A percentile compares a stretch with the other conserved stretches of the same genome.
Evolutionary conservation across 2,113 vertebrate genomes (phyloP).

Genomic region (Pelecanus crispus): DNA sequence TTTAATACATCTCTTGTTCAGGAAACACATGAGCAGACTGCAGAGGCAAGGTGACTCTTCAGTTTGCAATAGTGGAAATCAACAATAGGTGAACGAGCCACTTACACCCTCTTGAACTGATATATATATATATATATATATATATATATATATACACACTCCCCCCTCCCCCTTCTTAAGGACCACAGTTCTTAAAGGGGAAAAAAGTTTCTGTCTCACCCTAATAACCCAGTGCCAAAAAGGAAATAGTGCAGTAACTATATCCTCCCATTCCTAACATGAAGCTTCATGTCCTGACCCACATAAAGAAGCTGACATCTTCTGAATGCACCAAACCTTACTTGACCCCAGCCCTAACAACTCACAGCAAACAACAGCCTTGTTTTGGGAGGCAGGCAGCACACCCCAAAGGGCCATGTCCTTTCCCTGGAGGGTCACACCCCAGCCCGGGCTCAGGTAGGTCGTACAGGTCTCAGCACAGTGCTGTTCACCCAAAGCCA

Average conservation of each 20-base stretch:
- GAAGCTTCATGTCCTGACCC: not conserved
- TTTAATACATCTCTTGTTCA: not conserved
- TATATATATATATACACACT: too few relatives aligned
- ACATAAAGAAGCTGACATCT: not conserved
- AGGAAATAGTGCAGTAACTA: not conserved
- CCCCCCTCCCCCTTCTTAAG: too few relatives aligned
- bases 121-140: too few relatives aligned
- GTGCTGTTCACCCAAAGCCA: not conserved
- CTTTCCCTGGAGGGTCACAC: not conserved
- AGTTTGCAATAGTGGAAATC: not conserved
- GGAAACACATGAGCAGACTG: not conserved
- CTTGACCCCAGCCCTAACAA: not conserved
- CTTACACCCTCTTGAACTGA: not conserved
- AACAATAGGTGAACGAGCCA: not conserved
- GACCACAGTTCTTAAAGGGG: not conserved
- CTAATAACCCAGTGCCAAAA: not conserved
- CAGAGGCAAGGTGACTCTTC: not conserved
- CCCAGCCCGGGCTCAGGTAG: not conserved
- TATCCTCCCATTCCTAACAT: not conserved
- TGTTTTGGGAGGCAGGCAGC: not conserved
- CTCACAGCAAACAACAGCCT: not conserved
- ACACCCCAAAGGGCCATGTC: rapidly evolving
- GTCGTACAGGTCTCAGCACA: rapidly evolving
- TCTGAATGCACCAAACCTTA: not conserved
- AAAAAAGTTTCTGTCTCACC: not conserved